Base-by-base conservation (phyloP, 1,140 invertebrate genomes). In the Hylaeus anthracinus region DNA sequence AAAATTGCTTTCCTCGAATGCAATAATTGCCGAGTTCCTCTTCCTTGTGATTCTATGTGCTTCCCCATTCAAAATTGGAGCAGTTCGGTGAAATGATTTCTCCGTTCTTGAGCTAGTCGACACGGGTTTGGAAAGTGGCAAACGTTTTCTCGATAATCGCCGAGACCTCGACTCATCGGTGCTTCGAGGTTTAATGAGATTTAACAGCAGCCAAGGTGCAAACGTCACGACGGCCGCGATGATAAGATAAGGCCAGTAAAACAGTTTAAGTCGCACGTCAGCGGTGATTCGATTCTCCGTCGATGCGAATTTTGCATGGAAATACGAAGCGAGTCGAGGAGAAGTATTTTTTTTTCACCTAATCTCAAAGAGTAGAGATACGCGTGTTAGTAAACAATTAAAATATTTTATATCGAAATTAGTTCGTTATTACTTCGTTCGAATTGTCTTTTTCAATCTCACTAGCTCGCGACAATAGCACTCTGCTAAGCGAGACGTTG, bases 231-330 rank as follows among this genome's bases (percentile, higher is more conserved):
- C 51, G 10, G 12, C 75, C 14, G 5, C 0, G 26, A 15, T 41
- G 75, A 84, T 84, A 84, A 84, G 83, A 84, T 83, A 84, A 83
- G 45, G 6, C 45, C 10, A 73, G 48, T 78, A 65, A 83, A 83
- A 14, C 2, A 41, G 51, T 63, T 64, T 63, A 55, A 70, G 53
- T 37, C 72, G 15, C 51, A n/a, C 43, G 53, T 64, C 61, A n/a
- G 8, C 60, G 60, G 69, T 14, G 39, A 60, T 65, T 81, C 14
- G 6, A 71, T 75, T 72, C 45, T 37, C 60, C 15, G 26, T 53
- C 14, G 37, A 63, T 45, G 69, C 14, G 26, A 26, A 26, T 26
- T 26, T 26, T 26, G 26, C 26, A 26, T 26, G 26, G 26, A 26
- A 26, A 26, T 26, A 26, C 26, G 26, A 26, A 26, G 26, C 26